A percentile compares a stretch with the other conserved stretches of the same genome.
phyloP scores from a whole-genome alignment of 37 sponge, comb jelly and placozoan genomes.

The Crambe crambe region DNA sequence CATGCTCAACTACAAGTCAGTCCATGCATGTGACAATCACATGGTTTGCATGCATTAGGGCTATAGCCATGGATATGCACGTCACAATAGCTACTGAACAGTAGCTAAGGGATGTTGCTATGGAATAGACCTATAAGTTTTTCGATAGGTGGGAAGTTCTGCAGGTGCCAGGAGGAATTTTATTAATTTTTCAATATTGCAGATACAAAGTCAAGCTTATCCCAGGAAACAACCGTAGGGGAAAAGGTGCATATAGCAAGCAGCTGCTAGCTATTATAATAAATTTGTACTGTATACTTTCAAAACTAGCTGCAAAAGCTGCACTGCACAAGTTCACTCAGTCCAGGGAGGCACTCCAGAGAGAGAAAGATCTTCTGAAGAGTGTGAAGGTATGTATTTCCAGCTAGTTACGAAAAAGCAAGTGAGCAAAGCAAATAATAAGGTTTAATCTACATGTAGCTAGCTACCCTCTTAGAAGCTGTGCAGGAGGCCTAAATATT shows the following conservation, averaged over 20 bases:
- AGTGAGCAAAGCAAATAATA: background rate
- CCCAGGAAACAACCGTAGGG: conserved; percentile 84
- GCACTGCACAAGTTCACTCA: conserved; percentile 79
- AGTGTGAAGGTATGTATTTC: conserved; percentile 88
- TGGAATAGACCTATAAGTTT: too few relatives aligned
- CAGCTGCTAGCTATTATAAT: too few relatives aligned
- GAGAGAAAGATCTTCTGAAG: conserved; percentile 90
- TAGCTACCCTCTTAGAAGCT: too few relatives aligned
- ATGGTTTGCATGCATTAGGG: background rate
- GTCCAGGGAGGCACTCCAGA: conserved; percentile 62
- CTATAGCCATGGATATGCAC: too few relatives aligned
- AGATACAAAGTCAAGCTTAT: conserved; percentile 91
- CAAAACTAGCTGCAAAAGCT: conserved; percentile 73
- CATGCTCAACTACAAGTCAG: conserved; percentile 88
- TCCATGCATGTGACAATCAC: background rate
- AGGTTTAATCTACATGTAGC: background rate
- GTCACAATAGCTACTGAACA: too few relatives aligned
- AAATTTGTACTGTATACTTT: background rate
- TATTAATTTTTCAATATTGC: too few relatives aligned
- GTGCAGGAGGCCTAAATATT: too few relatives aligned
- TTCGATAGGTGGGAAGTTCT: too few relatives aligned
- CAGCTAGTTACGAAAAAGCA: background rate
- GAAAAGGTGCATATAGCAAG: too few relatives aligned
- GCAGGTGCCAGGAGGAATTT: too few relatives aligned
- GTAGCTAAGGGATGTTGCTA: too few relatives aligned